phyloP scores from a whole-genome alignment of 2,888 invertebrate genomes.

The Lochmaea capreae region DNA sequence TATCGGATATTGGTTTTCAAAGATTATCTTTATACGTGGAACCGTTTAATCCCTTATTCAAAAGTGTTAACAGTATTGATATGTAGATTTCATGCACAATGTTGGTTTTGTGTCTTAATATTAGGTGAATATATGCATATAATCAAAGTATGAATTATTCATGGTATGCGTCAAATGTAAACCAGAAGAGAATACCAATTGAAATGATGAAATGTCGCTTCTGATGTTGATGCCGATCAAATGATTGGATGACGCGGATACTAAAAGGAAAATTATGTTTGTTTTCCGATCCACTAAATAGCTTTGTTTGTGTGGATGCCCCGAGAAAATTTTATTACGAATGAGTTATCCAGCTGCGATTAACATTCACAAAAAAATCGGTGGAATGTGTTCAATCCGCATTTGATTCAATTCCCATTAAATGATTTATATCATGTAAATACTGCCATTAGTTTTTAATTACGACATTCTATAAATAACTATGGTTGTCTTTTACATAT shows the following conservation, averaged over 20 bases:
- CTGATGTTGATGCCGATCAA: constrained; percentile 29
- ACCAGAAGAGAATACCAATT: constrained; percentile 30
- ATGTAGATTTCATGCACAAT: constrained; percentile 4
- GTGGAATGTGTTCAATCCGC: constrained; percentile 2
- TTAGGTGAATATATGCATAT: constrained; percentile 5
- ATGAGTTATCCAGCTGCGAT: constrained; percentile 16
- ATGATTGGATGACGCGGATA: constrained; percentile 29
- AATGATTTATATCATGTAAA: constrained; percentile 16
- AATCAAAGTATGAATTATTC: constrained; percentile 26
- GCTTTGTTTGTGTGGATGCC: constrained; percentile 28
- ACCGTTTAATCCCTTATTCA: background rate
- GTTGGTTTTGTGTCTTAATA: constrained; percentile 17
- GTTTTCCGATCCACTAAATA: constrained; percentile 36
- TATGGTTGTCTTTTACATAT: too few relatives aligned
- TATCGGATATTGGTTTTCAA: background rate
- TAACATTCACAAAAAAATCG: constrained; percentile 22
- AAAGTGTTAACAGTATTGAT: background rate
- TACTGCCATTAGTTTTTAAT: too few relatives aligned
- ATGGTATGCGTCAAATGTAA: constrained; percentile 23
- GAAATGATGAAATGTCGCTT: constrained; percentile 27
- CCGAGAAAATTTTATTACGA: constrained; percentile 19
- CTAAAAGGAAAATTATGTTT: constrained; percentile 38
- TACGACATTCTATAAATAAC: too few relatives aligned
- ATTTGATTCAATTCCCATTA: constrained; percentile 2
- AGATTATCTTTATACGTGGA: background rate